A percentile compares a stretch with the other conserved stretches of the same genome.
Conservation (phyloP, 2,113 vertebrate species). For the Octodon degus region DNA sequence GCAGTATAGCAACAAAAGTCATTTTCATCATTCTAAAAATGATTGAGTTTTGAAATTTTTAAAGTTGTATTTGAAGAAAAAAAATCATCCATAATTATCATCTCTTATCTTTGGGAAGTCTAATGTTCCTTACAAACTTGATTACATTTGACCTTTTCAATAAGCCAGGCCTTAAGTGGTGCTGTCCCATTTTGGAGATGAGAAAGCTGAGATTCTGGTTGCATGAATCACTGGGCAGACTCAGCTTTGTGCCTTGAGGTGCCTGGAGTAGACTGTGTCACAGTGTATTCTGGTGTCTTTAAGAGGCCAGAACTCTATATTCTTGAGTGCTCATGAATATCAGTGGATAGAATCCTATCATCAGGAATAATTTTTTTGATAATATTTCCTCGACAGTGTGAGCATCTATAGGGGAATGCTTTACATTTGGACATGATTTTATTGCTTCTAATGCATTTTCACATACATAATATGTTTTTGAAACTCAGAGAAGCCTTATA, state of each 20-base stretch:
- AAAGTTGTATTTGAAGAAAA: neutral
- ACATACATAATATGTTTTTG: constrained; percentile 43
- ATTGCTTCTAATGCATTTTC: constrained; percentile 33
- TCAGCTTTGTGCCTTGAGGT: neutral
- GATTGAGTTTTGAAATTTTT: neutral
- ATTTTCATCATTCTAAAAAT: constrained; percentile 8
- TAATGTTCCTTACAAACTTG: neutral
- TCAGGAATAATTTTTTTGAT: constrained; percentile 42
- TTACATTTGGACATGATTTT: constrained; percentile 20
- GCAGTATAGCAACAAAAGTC: neutral
- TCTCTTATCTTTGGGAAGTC: neutral
- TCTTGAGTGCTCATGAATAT: neutral
- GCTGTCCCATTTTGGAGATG: constrained; percentile 28
- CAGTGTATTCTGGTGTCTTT: neutral
- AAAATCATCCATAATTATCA: constrained; percentile 6
- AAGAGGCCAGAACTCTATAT: neutral
- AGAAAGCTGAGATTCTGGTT: constrained; percentile 20
- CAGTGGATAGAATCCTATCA: neutral
- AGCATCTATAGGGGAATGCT: neutral
- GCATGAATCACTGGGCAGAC: neutral
- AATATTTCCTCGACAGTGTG: neutral
- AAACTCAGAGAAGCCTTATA: constrained; percentile 37
- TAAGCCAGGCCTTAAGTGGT: neutral
- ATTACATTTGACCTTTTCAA: neutral
- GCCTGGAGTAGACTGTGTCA: neutral